Evolutionary conservation across 2,797 vertebrate genomes (phyloP).

Genomic region (Lepidocolaptes lacrymiger): DNA sequence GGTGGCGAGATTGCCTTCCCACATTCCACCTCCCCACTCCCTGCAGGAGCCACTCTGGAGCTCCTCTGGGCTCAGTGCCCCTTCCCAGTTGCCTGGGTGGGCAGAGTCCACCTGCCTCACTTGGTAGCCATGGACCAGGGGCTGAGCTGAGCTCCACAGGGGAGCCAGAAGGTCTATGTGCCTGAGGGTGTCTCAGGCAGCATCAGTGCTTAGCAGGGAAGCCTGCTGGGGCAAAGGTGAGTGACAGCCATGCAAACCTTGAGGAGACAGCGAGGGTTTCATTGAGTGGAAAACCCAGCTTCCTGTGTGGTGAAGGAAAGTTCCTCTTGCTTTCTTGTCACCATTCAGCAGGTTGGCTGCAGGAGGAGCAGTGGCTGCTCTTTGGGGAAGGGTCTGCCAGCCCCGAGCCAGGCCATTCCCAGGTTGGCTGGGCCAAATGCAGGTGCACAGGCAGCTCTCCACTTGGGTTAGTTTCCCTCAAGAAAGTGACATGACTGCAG

Average conservation of each 20-base stretch:
- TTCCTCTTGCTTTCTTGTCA: neutral
- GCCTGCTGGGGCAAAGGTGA: neutral
- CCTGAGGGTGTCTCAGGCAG: rapidly evolving
- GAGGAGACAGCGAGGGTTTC: neutral
- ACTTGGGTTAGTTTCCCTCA: neutral
- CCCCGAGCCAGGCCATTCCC: neutral
- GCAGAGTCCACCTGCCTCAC: neutral
- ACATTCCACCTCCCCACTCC: rapidly evolving
- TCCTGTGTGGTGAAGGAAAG: neutral
- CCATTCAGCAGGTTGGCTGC: neutral
- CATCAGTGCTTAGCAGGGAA: rapidly evolving
- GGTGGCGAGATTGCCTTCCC: neutral
- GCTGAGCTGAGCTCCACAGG: rapidly evolving
- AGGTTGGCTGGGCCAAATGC: rapidly evolving
- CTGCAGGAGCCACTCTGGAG: neutral
- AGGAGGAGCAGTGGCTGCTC: neutral
- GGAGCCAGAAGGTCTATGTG: neutral
- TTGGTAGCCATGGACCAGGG: rapidly evolving
- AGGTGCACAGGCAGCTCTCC: neutral
- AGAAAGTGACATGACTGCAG: neutral
- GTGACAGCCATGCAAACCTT: neutral
- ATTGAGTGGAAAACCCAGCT: neutral
- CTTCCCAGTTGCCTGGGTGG: rapidly evolving
- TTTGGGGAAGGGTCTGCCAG: neutral
- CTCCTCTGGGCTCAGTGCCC: neutral